Conservation (phyloP, 2,113 vertebrate genomes). For the Thomomys bottae region DNA sequence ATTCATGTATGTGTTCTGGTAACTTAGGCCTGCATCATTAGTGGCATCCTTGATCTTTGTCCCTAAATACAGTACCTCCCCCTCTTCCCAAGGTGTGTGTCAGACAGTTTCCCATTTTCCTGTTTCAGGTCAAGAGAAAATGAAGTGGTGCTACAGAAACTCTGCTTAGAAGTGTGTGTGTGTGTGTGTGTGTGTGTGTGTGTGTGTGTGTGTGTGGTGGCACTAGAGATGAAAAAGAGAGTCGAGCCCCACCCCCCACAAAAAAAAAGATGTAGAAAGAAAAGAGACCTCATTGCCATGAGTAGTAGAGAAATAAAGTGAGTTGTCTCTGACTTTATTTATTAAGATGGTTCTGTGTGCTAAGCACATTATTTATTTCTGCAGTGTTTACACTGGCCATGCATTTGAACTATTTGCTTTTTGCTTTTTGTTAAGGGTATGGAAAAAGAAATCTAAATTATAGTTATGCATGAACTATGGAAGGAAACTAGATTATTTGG, state of each 20-base stretch:
- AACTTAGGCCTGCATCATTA: background rate
- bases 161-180: background rate
- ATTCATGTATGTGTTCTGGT: background rate
- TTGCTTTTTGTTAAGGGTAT: constrained; percentile 11
- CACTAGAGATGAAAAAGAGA: background rate
- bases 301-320: background rate
- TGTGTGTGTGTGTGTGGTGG: background rate
- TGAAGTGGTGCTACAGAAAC: background rate
- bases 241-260: too few species aligned
- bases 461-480: background rate
- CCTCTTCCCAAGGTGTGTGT: background rate
- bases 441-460: constrained; percentile 43
- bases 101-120: background rate
- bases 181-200: too few species aligned
- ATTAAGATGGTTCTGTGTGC: background rate
- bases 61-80: background rate
- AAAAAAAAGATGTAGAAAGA: background rate
- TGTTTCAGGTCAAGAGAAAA: background rate
- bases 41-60: background rate
- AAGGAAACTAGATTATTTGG: background rate
- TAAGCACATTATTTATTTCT: constrained; percentile 36
- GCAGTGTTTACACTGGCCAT: constrained; percentile 24
- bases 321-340: constrained; percentile 16
- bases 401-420: background rate
- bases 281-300: background rate